Evolutionary conservation across 2,888 invertebrate species (phyloP), one percentile per base, ranked within the genome.

Genomic region (Megaustenia siamemsis): DNA sequence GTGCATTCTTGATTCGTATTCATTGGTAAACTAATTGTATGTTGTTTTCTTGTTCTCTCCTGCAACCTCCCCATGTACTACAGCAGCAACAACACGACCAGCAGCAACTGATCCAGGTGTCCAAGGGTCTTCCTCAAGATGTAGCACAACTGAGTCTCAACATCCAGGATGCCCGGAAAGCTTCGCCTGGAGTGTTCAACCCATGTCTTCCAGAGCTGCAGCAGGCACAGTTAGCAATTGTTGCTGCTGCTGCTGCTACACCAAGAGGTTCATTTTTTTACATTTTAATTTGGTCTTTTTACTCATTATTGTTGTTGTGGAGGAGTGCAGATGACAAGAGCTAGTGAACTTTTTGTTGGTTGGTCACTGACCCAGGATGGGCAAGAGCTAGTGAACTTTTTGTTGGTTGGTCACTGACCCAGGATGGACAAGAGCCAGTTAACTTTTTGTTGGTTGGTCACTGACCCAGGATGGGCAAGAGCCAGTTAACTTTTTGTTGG

Each of bases 231-330:
- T 56, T n/a, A 43, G 40, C 81, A 69, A n/a, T 76, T 68, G 49
- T 68, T n/a, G 49, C 80, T 32, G 53, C 80, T 45, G 28, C 79
- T 83, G 28, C 78, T 66, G 35, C 77, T 73, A 89, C 89, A 45
- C 92, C 92, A 12, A 89, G 89, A 89, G 91, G 91, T 92, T 71
- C 8, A 43, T 24, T 69, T 21, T 6, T 8, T 40, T 66, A 28
- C n/a, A n/a, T 6, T 56, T 56, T 56, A n/a, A 24, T 56, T 56
- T 24, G 53, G 10, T 53, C n/a, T n/a, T n/a, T n/a, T n/a, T n/a
- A n/a, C n/a, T n/a, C n/a, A n/a, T n/a, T n/a, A n/a, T n/a, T n/a
- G n/a, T n/a, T n/a, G n/a, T n/a, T n/a, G n/a, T n/a, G n/a, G n/a
- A n/a, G n/a, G n/a, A n/a, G n/a, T n/a, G n/a, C n/a, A n/a, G n/a